Evolutionary conservation across 2,113 vertebrate genomes (phyloP).

Genomic region (Megalops atlanticus): DNA sequence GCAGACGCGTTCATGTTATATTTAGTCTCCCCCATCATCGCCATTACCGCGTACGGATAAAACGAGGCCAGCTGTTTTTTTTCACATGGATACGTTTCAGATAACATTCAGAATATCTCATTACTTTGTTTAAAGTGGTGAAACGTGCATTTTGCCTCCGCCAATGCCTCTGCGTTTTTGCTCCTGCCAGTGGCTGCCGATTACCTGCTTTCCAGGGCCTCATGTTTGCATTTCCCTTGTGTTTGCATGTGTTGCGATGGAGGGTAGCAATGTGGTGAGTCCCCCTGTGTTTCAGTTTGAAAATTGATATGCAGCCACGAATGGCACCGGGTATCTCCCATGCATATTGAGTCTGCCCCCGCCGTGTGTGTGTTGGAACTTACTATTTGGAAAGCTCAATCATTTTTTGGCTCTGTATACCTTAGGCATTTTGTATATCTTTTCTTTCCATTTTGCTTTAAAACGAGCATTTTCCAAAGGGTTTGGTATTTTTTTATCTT

Average conservation of each 20-base stretch:
- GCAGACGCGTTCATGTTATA: background rate
- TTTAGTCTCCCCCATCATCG: background rate
- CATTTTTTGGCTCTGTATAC: background rate
- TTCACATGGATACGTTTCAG: conserved; percentile 17
- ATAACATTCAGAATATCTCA: conserved; percentile 12
- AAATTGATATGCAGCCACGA: background rate
- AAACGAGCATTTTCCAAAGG: background rate
- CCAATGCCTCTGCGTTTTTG: conserved; percentile 5
- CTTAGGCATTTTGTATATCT: background rate
- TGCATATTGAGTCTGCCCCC: too few relatives aligned
- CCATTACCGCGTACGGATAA: background rate
- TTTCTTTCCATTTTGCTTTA: background rate
- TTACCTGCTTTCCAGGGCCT: background rate
- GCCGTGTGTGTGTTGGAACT: background rate
- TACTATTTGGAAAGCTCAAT: background rate
- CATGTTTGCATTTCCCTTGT: background rate
- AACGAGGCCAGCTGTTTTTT: conserved; percentile 13
- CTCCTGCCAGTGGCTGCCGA: background rate
- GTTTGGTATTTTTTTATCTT: conserved; percentile 2
- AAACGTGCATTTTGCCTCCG: background rate
- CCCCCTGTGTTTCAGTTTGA: background rate
- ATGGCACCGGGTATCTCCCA: background rate
- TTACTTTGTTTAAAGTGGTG: background rate
- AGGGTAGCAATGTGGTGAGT: too few relatives aligned
- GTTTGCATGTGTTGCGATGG: background rate